Evolutionary conservation across 2,888 invertebrate genomes (phyloP).

Genomic region (Heliconius aoede): DNA sequence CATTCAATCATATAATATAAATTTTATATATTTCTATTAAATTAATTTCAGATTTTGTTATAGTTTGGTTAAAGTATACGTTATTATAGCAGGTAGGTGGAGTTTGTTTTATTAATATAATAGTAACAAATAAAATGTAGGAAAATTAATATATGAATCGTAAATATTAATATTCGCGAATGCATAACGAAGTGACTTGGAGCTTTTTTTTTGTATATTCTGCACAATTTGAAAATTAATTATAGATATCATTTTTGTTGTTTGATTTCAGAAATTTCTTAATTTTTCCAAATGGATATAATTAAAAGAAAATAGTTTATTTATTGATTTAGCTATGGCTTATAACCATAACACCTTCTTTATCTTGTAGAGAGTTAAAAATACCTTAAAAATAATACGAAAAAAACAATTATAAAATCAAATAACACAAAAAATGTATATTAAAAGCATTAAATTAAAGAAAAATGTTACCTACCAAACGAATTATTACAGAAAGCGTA

Average conservation of each 20-base stretch:
- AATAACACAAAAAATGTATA: background rate
- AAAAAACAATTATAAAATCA: background rate
- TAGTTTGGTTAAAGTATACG: background rate
- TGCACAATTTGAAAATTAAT: background rate
- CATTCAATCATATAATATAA: background rate
- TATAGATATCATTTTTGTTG: background rate
- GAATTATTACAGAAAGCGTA: background rate
- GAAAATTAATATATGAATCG: background rate
- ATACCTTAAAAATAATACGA: background rate
- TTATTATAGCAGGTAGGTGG: conserved; percentile 10
- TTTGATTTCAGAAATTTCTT: no score
- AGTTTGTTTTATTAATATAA: background rate
- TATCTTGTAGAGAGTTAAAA: no score
- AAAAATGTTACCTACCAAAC: background rate
- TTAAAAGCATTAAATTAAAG: background rate
- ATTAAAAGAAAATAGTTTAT: background rate
- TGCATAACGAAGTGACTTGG: background rate
- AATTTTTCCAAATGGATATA: no score
- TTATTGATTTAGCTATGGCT: background rate
- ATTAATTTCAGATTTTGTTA: background rate
- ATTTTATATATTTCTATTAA: conserved; percentile 12
- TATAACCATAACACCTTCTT: no score
- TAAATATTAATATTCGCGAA: background rate
- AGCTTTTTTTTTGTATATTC: background rate
- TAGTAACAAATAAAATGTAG: background rate